Percentiles rank a stretch among this genome's conserved stretches.
Conservation (phyloP, 2,888 invertebrate genomes). For the Tetragonula carbonaria region DNA sequence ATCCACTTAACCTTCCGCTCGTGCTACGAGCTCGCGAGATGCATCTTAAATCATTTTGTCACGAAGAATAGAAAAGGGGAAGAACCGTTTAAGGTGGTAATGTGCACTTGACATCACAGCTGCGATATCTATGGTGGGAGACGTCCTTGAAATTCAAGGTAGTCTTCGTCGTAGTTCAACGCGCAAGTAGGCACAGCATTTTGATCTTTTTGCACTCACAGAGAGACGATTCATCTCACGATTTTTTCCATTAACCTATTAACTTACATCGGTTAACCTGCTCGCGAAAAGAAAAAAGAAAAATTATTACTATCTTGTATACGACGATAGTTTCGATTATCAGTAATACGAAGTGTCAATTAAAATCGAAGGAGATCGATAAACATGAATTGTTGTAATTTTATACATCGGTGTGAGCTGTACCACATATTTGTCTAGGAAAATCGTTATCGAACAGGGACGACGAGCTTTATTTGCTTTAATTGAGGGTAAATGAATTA, state of each 20-base stretch:
- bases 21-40: background rate
- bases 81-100: conserved; percentile 27
- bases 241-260: conserved; percentile 8
- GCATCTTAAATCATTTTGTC: conserved; percentile 26
- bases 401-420: background rate
- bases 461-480: background rate
- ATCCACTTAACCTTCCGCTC: conserved; percentile 21
- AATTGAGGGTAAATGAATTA: conserved; percentile 23
- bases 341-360: background rate
- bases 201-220: background rate
- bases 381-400: background rate
- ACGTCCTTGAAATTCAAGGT: conserved; percentile 62
- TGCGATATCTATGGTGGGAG: conserved; percentile 10
- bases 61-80: conserved; percentile 8
- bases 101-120: conserved; percentile 29
- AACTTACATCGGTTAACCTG: background rate
- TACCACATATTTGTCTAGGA: background rate
- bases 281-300: background rate
- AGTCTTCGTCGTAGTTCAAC: background rate
- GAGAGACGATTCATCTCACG: background rate
- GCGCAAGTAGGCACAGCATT: no score
- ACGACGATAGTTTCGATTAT: background rate
- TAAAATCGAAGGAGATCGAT: background rate
- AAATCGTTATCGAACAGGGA: background rate
- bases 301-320: background rate